Evolutionary conservation across 2,888 invertebrate genomes (phyloP).

Genomic region (Ichneumoninae sp.): DNA sequence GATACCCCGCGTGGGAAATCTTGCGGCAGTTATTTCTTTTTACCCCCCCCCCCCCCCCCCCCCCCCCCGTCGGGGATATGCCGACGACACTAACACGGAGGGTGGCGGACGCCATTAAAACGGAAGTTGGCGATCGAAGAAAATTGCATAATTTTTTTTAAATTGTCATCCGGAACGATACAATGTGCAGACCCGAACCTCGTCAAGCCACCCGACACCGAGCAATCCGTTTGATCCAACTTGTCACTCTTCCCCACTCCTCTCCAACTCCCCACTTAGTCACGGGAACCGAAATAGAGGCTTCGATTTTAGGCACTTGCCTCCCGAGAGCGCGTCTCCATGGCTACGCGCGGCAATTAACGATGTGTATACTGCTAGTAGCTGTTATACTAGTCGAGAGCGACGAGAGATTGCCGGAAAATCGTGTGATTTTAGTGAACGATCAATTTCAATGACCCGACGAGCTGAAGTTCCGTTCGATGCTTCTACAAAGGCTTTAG

Average conservation of each 20-base stretch:
- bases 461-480: neutral
- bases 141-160: neutral
- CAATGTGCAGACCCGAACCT: neutral
- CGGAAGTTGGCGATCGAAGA: too few species aligned
- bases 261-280: neutral
- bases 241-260: conserved; percentile 24
- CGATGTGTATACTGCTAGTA: neutral
- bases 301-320: conserved; percentile 1
- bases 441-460: neutral
- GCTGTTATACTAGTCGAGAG: neutral
- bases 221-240: neutral
- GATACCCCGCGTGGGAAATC: neutral
- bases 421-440: neutral
- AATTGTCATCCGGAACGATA: neutral
- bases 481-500: neutral
- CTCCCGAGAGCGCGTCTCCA: neutral
- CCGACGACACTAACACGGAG: too few species aligned
- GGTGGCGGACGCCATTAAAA: neutral
- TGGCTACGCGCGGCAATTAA: neutral
- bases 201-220: conserved; percentile 13
- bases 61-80: too few species aligned
- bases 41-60: neutral
- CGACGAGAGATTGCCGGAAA: neutral
- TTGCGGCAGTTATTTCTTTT: neutral
- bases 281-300: conserved; percentile 21